phyloP scores from a whole-genome alignment of 1,140 invertebrate genomes.

The Achroia grisella region DNA sequence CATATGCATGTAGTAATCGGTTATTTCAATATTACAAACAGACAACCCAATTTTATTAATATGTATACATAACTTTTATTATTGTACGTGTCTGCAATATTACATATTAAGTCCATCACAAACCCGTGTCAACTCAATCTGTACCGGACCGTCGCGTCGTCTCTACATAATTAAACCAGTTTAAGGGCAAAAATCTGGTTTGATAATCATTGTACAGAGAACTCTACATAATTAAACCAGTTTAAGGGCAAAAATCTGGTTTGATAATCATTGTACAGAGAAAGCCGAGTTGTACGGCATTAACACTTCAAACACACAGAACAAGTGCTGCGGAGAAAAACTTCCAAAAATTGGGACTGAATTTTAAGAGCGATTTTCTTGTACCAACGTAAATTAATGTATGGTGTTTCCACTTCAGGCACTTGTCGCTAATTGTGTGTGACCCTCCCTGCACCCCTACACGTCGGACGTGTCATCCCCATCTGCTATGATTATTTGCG shows the following conservation, averaged over 20 bases:
- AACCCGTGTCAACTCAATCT: slow-evolving; percentile 10
- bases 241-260: slow-evolving; percentile 22
- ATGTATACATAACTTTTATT: no score
- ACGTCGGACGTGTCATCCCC: slow-evolving; percentile 21
- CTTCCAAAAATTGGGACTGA: slow-evolving; percentile 48
- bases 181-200: slow-evolving; percentile 23
- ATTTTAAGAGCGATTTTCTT: slow-evolving; percentile 50
- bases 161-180: slow-evolving; percentile 9
- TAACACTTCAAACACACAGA: slow-evolving; percentile 21
- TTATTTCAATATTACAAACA: no score
- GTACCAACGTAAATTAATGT: slow-evolving; percentile 37
- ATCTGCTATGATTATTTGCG: slow-evolving; percentile 34
- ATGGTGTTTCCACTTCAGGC: slow-evolving; percentile 30
- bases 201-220: slow-evolving; percentile 33
- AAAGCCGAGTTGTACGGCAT: slow-evolving; percentile 26
- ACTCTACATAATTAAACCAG: slow-evolving; percentile 9
- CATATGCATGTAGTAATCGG: no score
- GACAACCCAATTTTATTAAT: no score
- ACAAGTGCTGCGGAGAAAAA: slow-evolving; percentile 18
- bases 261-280: slow-evolving; percentile 34
- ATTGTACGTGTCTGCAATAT: not conserved
- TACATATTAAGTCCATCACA: slow-evolving; percentile 15
- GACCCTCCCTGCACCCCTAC: slow-evolving; percentile 11
- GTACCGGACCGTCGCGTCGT: slow-evolving; percentile 2
- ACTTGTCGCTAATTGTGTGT: slow-evolving; percentile 52